Conservation (phyloP, 1,140 invertebrate species). For the Cecropterus lyciades region DNA sequence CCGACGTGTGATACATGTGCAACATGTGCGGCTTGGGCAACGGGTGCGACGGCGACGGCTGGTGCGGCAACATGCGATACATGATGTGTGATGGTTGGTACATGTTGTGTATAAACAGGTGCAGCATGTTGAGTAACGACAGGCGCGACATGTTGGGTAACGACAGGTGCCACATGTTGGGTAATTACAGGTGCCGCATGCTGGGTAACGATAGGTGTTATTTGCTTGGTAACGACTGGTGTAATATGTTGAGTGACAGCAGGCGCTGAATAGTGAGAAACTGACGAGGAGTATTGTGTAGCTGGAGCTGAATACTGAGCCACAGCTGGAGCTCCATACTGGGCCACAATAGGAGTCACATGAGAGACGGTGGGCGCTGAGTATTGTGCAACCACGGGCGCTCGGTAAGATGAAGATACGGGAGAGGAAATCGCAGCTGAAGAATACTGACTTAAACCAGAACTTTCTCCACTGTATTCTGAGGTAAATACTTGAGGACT, state of each 20-base stretch:
- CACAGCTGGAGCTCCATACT: constrained; percentile 39
- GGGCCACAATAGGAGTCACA: constrained; percentile 45
- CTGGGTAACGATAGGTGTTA: constrained; percentile 43
- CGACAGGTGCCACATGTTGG: constrained; percentile 45
- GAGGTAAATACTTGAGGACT: constrained; percentile 44
- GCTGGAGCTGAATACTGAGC: constrained; percentile 49
- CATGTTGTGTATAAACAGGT: constrained; percentile 44
- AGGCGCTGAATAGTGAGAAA: constrained; percentile 43
- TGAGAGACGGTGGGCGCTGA: constrained; percentile 43
- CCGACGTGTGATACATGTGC: constrained; percentile 41
- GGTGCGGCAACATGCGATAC: constrained; percentile 49
- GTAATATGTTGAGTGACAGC: constrained; percentile 43
- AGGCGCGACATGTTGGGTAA: constrained; percentile 47
- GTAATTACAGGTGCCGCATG: constrained; percentile 40
- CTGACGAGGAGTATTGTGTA: constrained; percentile 48
- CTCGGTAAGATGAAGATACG: constrained; percentile 31
- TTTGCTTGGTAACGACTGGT: constrained; percentile 45
- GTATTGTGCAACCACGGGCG: constrained; percentile 44
- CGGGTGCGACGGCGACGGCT: constrained; percentile 42
- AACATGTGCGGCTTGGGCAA: constrained; percentile 35
- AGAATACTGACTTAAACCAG: constrained; percentile 39
- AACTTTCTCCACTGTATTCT: constrained; percentile 24
- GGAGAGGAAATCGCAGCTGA: constrained; percentile 13
- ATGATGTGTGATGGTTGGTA: constrained; percentile 50
- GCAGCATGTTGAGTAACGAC: constrained; percentile 46